Conservation (phyloP, 2,888 invertebrate species). For the Nemoura dubitans region DNA sequence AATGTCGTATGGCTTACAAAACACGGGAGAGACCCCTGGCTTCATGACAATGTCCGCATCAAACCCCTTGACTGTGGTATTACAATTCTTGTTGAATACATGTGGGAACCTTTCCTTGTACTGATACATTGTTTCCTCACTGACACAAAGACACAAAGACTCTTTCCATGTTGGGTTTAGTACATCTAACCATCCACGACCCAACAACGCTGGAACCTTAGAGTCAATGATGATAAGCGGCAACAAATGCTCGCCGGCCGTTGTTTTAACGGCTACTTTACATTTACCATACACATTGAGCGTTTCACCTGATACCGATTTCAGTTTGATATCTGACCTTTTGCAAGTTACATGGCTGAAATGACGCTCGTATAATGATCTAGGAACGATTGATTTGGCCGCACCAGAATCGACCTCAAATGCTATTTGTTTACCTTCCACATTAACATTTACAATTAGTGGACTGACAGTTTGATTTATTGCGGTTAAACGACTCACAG, state of each 20-base stretch:
- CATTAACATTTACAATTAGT: too few relatives aligned
- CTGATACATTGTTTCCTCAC: not conserved
- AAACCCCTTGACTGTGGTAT: not conserved
- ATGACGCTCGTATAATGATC: not conserved
- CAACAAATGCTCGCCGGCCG: not conserved
- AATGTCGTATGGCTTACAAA: not conserved
- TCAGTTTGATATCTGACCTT: not conserved
- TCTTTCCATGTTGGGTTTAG: not conserved
- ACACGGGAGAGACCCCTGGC: not conserved
- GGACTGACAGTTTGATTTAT: too few relatives aligned
- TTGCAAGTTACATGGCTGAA: not conserved
- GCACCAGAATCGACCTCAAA: not conserved
- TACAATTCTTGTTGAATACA: not conserved
- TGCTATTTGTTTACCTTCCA: not conserved
- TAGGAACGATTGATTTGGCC: not conserved
- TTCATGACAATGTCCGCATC: not conserved
- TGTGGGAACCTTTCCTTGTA: not conserved
- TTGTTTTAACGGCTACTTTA: not conserved
- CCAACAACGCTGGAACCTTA: not conserved
- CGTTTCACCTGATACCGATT: not conserved
- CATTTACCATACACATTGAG: not conserved
- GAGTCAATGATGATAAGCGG: not conserved
- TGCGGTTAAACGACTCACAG: too few relatives aligned
- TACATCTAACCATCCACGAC: not conserved
- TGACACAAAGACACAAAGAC: too few relatives aligned